Base-by-base conservation (phyloP, 1,140 invertebrate genomes). In the Philopotamus ludificatus region DNA sequence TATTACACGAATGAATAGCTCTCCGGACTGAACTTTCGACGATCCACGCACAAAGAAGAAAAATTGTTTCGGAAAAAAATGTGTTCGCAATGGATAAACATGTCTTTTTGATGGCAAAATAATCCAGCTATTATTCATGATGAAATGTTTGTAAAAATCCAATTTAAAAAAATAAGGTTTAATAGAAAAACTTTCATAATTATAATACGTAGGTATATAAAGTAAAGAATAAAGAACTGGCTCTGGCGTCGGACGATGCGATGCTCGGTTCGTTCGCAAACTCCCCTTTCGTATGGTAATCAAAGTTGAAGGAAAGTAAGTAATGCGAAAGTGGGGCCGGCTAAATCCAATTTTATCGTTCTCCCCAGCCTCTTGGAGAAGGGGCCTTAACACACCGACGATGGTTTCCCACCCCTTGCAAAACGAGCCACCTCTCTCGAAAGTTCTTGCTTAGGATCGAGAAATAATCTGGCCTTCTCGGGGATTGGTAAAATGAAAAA, bases 221-320 rank as follows among this genome's bases (percentile, higher is more conserved):
- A 60, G 42, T 41, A 44, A 49, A 25, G 58, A 61, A 66, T 26
- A 61, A 61, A 61, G 45, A 60, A 66, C 44, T 47, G 18, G 47
- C 60, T n/a, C n/a, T n/a, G 41, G 47, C 60, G 61, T 18, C 41
- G 22, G 39, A 41, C 61, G 45, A 34, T 28, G 54, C 61, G 45
- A 34, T 28, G 54, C 21, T 16, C 3, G 63, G 54, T 45, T 65
- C 67, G 42, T 57, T 44, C 41, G 41, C 44, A 41, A 49, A 22
- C 67, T 64, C 62, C 59, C 68, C 64, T 70, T 70, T 66, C 64
- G 68, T 70, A 70, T 70, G 68, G 68, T 70, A 70, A 70, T 70
- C 68, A 70, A 70, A 70, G 68, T 66, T 70, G 68, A 66, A 70
- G 64, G 44, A 66, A 55, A 66, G 68, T 66, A 66, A 70, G 68